A percentile compares a stretch with the other conserved stretches of the same genome.
These are phyloP conservation scores for Volucella inflata DNA, from an alignment of 2,888 invertebrate genomes.

Conservation along the genomic window DNA sequence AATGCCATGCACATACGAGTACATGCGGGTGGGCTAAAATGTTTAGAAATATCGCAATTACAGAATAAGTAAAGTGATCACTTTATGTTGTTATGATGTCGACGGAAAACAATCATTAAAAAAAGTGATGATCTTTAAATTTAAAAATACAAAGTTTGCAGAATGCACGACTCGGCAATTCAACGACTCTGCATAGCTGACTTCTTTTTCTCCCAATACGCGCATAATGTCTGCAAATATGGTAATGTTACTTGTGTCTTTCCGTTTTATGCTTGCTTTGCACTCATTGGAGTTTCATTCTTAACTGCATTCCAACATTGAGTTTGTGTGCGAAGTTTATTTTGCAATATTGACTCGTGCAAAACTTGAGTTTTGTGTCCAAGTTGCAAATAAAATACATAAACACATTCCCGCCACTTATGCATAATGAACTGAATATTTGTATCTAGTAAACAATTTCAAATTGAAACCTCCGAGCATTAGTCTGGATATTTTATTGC, in stretches of 20 bases:
- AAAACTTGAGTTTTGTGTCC: constrained; percentile 57
- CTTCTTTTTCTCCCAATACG: constrained; percentile 25
- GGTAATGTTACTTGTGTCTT: constrained; percentile 52
- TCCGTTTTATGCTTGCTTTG: constrained; percentile 64
- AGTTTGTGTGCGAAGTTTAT: constrained; percentile 61
- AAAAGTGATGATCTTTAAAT: constrained; percentile 24
- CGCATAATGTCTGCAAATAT: constrained; percentile 41
- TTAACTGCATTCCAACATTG: constrained; percentile 66
- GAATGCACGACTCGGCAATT: constrained; percentile 6
- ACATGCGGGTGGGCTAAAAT: neutral
- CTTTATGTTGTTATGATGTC: constrained; percentile 26
- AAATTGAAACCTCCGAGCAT: no score
- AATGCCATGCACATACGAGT: neutral
- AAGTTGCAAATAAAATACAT: constrained; percentile 31
- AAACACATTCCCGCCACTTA: neutral
- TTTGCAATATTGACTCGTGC: constrained; percentile 59
- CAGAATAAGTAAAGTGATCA: constrained; percentile 60
- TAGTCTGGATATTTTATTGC: no score
- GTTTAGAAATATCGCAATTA: constrained; percentile 26
- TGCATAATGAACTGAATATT: constrained; percentile 1
- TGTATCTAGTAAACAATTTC: constrained; percentile 54
- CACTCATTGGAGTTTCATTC: constrained; percentile 60
- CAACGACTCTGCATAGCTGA: neutral
- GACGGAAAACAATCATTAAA: constrained; percentile 23
- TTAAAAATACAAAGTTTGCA: constrained; percentile 35